phyloP scores from a whole-genome alignment of 2,797 vertebrate species.

The Arrhamphus sclerolepis region DNA sequence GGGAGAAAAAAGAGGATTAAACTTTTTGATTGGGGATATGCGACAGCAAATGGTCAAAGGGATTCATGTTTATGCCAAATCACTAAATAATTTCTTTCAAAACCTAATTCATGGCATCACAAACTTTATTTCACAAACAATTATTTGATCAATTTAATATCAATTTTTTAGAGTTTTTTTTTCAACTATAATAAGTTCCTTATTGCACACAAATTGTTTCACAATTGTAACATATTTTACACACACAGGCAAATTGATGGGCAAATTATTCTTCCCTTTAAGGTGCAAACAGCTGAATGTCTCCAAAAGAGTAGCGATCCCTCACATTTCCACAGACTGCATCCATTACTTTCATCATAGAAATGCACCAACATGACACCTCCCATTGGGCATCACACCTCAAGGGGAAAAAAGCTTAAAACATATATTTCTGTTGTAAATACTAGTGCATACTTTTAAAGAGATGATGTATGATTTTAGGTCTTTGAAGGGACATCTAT shows the following conservation, averaged over 20 bases:
- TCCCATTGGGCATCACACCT: too few relatives aligned
- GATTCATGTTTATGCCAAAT: not conserved
- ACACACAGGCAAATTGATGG: constrained; percentile 1
- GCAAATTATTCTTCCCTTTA: not conserved
- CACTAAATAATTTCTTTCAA: not conserved
- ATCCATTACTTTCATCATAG: too few relatives aligned
- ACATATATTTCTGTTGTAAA: not conserved
- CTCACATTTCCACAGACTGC: too few relatives aligned
- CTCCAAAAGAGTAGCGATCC: too few relatives aligned
- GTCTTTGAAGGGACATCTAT: not conserved
- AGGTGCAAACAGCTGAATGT: too few relatives aligned
- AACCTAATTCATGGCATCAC: not conserved
- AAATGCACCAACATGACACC: too few relatives aligned
- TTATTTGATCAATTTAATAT: not conserved
- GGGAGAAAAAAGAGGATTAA: not conserved
- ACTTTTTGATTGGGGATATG: constrained; percentile 8
- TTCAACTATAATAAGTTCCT: too few relatives aligned
- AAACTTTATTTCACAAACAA: too few relatives aligned
- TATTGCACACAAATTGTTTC: not conserved
- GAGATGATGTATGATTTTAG: not conserved
- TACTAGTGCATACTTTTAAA: not conserved
- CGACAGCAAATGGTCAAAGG: not conserved
- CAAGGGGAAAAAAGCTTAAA: not conserved
- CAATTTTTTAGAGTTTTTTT: too few relatives aligned
- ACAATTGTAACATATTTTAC: constrained; percentile 7